A percentile compares a stretch with the other conserved stretches of the same genome.
Evolutionary conservation across 2,113 vertebrate species (phyloP).

Genomic region (Limanda limanda): DNA sequence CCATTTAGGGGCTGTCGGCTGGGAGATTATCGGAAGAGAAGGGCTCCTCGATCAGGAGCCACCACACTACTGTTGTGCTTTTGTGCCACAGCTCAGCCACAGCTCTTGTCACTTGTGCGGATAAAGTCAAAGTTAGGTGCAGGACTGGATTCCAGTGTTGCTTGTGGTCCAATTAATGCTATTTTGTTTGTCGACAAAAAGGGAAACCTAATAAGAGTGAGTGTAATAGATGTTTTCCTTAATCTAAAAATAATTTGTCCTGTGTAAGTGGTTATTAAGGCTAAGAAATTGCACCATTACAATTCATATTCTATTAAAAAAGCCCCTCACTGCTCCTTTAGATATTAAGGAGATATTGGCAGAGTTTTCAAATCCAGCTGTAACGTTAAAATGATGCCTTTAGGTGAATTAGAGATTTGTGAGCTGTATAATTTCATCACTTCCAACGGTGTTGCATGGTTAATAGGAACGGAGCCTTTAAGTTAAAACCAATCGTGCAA

Average conservation of each 20-base stretch:
- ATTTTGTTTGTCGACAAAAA: constrained; percentile 11
- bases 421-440: constrained; percentile 38
- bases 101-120: constrained; percentile 20
- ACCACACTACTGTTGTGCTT: constrained; percentile 41
- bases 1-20: constrained; percentile 68
- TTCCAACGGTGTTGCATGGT: constrained; percentile 18
- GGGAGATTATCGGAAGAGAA: constrained; percentile 66
- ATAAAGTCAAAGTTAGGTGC: constrained; percentile 24
- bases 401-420: constrained; percentile 39
- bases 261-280: background rate
- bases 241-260: background rate
- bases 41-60: constrained; percentile 48
- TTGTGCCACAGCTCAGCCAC: constrained; percentile 9
- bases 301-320: constrained; percentile 13
- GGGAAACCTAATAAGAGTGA: background rate
- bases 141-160: background rate
- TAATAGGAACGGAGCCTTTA: constrained; percentile 5
- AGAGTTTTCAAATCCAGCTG: constrained; percentile 20
- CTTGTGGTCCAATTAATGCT: background rate
- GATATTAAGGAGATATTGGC: constrained; percentile 15
- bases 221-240: background rate
- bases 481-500: constrained; percentile 15
- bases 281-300: background rate
- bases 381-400: constrained; percentile 21
- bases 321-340: background rate